Evolutionary conservation across 1,140 invertebrate genomes (phyloP), one percentile per base, ranked within the genome.

Genomic region (Leptinotarsa defecta): DNA sequence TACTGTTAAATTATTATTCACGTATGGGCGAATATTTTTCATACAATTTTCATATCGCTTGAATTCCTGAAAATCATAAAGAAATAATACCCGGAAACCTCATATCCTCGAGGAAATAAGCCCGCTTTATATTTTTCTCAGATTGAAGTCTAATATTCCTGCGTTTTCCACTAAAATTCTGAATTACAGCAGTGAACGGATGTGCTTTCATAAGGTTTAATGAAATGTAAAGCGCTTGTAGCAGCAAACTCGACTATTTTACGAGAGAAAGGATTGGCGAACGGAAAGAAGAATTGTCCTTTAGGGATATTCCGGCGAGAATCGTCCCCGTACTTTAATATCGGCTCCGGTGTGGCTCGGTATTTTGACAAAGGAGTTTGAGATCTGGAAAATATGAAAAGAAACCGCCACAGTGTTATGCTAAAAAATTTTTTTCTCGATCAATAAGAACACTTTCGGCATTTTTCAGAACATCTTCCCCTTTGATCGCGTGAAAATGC

Each of bases 191-290:
- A 57, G 52, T 57, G 52, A 43, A 43, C 34, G 34, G 17, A 57
- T 57, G 52, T 57, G n/a, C 15, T 43, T 68, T 68, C 62, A 71
- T 73, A 61, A 70, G 61, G 73, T 78, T 78, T 76, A 78, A 78
- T 78, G 77, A 78, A 78, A 78, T 76, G 77, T 78, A 78, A 78
- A 78, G 75, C 70, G 74, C 73, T 67, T 76, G 74, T 71, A 49
- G n/a, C 22, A 74, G 74, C 70, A 78, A 78, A 74, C 77, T 71
- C 77, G 52, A 57, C 52, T 76, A 75, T 78, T 78, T 78, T 76
- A 78, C 73, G 75, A 76, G 70, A 74, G 73, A 76, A 78, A 74
- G 77, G 75, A 76, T 78, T 74, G 74, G 76, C 73, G 72, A 76
- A 76, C 73, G 74, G 68, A 76, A 49, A 71, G 73, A 76, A 71